Evolutionary conservation across 2,113 vertebrate genomes (phyloP).

Genomic region (Protobothrops flavoviridis): DNA sequence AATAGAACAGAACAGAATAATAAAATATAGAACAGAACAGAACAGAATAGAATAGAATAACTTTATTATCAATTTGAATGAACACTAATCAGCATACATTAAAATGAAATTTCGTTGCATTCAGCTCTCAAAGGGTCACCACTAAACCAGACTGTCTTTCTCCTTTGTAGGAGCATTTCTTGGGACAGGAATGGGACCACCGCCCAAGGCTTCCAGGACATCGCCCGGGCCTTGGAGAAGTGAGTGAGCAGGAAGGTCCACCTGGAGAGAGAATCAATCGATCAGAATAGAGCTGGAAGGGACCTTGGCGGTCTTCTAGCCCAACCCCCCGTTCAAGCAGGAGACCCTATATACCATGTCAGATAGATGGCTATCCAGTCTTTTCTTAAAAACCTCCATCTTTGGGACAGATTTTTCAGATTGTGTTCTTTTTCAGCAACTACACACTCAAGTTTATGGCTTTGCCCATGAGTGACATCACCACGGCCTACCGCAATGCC

Average conservation of each 20-base stretch:
- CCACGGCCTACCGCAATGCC: slow-evolving; percentile 82
- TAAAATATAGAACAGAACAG: no score
- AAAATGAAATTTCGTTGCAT: no score
- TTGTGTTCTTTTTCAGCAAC: slow-evolving; percentile 71
- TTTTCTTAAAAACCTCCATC: no score
- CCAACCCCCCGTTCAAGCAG: no score
- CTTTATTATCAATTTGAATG: no score
- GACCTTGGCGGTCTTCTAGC: no score
- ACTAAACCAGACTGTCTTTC: background rate
- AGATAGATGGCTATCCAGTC: no score
- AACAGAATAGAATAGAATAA: no score
- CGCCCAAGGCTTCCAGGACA: slow-evolving; percentile 83
- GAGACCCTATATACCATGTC: no score
- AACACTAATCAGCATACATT: no score
- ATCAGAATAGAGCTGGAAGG: no score
- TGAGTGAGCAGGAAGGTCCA: slow-evolving; percentile 62
- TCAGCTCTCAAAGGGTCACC: background rate
- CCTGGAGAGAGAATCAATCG: background rate
- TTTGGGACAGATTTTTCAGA: background rate
- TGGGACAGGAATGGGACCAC: slow-evolving; percentile 92
- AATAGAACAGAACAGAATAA: no score
- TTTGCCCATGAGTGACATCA: slow-evolving; percentile 86
- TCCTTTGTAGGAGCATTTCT: slow-evolving; percentile 78
- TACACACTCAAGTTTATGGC: slow-evolving; percentile 91
- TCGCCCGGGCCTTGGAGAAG: slow-evolving; percentile 90